These are phyloP conservation scores for Paralinhomoeus sp. DNA, from an alignment of 2,888 invertebrate genomes.

Conservation along the genomic window DNA sequence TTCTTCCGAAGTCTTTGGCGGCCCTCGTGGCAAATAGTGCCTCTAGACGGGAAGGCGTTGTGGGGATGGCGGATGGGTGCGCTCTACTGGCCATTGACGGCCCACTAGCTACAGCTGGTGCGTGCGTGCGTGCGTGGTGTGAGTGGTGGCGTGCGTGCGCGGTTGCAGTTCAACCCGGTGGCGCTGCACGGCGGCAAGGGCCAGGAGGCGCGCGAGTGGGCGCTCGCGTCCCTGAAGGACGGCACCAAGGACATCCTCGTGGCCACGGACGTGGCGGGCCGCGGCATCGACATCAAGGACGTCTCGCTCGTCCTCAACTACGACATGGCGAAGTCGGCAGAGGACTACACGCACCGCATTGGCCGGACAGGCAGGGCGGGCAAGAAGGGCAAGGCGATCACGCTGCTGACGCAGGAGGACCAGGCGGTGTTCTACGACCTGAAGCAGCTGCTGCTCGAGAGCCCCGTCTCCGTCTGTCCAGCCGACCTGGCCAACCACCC, in stretches of 20 bases:
- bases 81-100: too few relatives aligned
- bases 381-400: constrained; percentile 80
- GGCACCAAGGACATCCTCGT: constrained; percentile 93
- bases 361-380: constrained; percentile 96
- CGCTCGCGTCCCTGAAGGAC: constrained; percentile 76
- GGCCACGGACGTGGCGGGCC: constrained; percentile 95
- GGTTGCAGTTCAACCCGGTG: constrained; percentile 58
- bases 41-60: too few relatives aligned
- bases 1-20: too few relatives aligned
- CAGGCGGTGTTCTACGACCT: constrained; percentile 81
- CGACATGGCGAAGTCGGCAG: constrained; percentile 97
- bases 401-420: constrained; percentile 92
- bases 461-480: constrained; percentile 79
- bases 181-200: constrained; percentile 98
- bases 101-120: too few relatives aligned
- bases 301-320: constrained; percentile 97
- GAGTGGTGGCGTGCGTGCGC: constrained; percentile 3
- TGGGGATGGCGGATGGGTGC: too few relatives aligned
- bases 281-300: constrained; percentile 99
- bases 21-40: too few relatives aligned
- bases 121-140: too few relatives aligned
- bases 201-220: constrained; percentile 82
- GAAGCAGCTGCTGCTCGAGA: constrained; percentile 63
- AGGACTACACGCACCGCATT: constrained; percentile 54
- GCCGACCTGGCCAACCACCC: constrained; percentile 92